phyloP scores from a whole-genome alignment of 2,888 invertebrate species.

The Thalpophila matura region DNA sequence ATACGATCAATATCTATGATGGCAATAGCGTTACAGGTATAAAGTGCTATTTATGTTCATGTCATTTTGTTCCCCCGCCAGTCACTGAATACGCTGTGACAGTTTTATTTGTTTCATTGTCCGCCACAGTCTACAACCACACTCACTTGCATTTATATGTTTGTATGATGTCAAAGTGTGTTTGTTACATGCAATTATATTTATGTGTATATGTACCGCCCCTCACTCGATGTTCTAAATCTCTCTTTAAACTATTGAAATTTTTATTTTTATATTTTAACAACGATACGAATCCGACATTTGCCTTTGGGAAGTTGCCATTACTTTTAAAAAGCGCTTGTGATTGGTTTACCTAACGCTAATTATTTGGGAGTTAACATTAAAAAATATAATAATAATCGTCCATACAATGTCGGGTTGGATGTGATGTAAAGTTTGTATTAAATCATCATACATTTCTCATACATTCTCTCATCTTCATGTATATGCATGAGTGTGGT shows the following conservation, averaged over 20 bases:
- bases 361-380: slow-evolving; percentile 71
- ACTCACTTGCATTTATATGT: slow-evolving; percentile 89
- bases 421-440: slow-evolving; percentile 74
- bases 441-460: slow-evolving; percentile 68
- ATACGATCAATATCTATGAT: slow-evolving; percentile 82
- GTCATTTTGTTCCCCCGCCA: slow-evolving; percentile 53
- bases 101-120: slow-evolving; percentile 67
- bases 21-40: slow-evolving; percentile 61
- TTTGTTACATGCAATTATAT: slow-evolving; percentile 62
- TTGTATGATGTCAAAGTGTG: slow-evolving; percentile 71
- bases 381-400: slow-evolving; percentile 52
- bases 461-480: slow-evolving; percentile 71
- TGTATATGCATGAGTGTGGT: slow-evolving; percentile 90
- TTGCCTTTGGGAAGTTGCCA: slow-evolving; percentile 87
- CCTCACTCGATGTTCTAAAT: slow-evolving; percentile 66
- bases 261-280: slow-evolving; percentile 55
- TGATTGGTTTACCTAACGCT: slow-evolving; percentile 90
- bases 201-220: slow-evolving; percentile 54
- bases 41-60: slow-evolving; percentile 45
- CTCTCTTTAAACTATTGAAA: slow-evolving; percentile 48
- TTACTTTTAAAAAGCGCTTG: slow-evolving; percentile 82
- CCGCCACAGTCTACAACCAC: slow-evolving; percentile 88
- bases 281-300: slow-evolving; percentile 85
- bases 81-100: slow-evolving; percentile 52
- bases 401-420: slow-evolving; percentile 86